A percentile compares a stretch with the other conserved stretches of the same genome.
phyloP scores from a whole-genome alignment of 2,797 vertebrate species.

The Mus minutoides region DNA sequence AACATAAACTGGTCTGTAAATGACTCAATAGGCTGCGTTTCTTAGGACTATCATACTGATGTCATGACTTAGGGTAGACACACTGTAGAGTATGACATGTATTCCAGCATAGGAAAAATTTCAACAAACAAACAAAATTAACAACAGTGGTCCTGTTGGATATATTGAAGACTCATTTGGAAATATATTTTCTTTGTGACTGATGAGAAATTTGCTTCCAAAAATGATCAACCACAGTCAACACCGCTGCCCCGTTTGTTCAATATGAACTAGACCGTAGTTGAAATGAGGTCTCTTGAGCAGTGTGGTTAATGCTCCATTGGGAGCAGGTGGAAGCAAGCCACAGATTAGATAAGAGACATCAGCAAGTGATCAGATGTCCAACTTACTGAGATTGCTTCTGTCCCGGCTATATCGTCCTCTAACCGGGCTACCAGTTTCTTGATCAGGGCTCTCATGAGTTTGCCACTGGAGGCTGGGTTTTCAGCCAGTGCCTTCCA shows the following conservation, averaged over 20 bases:
- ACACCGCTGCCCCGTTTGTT: neutral
- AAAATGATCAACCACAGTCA: neutral
- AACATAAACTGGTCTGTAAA: neutral
- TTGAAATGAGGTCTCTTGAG: neutral
- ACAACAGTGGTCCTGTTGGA: neutral
- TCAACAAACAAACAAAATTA: neutral
- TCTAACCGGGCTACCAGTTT: slow-evolving; percentile 67
- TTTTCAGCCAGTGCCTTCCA: slow-evolving; percentile 79
- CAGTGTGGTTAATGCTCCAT: neutral
- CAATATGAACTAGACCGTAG: neutral
- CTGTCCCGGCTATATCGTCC: slow-evolving; percentile 58
- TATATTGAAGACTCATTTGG: neutral
- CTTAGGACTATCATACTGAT: neutral
- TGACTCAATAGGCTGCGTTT: neutral
- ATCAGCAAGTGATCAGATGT: neutral
- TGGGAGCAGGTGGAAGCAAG: neutral
- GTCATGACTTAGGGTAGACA: neutral
- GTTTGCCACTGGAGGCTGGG: slow-evolving; percentile 59
- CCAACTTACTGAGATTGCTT: slow-evolving; percentile 72
- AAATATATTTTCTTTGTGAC: slow-evolving; percentile 23
- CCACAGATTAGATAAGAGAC: accelerated
- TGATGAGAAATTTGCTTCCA: slow-evolving; percentile 33
- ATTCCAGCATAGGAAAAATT: neutral
- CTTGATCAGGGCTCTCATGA: slow-evolving; percentile 61
- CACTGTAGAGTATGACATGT: neutral